Evolutionary conservation across 2,888 invertebrate species (phyloP), one percentile per base, ranked within the genome.

Genomic region (Ernsta delagoae): DNA sequence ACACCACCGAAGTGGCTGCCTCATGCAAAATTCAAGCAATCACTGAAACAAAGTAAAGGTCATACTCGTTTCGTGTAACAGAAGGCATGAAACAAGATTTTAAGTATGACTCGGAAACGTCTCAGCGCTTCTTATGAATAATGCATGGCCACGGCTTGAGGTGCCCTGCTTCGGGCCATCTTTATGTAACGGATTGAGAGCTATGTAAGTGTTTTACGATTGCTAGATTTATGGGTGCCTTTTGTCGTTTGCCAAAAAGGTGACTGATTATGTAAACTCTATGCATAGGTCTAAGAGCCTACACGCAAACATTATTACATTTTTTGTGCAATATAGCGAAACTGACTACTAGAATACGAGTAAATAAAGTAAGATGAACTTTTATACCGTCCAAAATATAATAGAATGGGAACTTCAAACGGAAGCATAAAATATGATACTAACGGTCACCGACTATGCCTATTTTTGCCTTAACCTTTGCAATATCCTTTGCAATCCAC

Each of bases 21-120:
- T 66, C 59, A 59, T 66, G 53, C 59, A 59, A 66, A 66, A 66
- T 66, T 66, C 65, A 66, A 41, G 41, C 65, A 65, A 65, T 66
- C 65, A 66, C 50, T 41, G 41, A 31, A 53, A 66, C 59, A 59
- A 41, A 59, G 59, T 41, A 59, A 65, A 65, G 65, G 65, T 66
- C 65, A 66, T 43, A 59, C 59, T 66, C 54, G 54, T 45, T 43
- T 45, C 34, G 45, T 60, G 60, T 24, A 48, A 43, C 60, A 60
- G 45, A 43, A 45, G 43, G 24, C 56, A 56, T 56, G 43, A 31
- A 66, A 60, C 66, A 66, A 54, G 66, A 54, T 66, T 66, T 66
- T 66, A 60, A 66, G 60, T 54, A 43, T 9, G 66, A 53, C 66
- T 66, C 43, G 60, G 60, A 66, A 60, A 60, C 24, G 60, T 66